These are phyloP conservation scores for Pammene fasciana DNA, from an alignment of 2,888 invertebrate genomes.

Conservation along the genomic window DNA sequence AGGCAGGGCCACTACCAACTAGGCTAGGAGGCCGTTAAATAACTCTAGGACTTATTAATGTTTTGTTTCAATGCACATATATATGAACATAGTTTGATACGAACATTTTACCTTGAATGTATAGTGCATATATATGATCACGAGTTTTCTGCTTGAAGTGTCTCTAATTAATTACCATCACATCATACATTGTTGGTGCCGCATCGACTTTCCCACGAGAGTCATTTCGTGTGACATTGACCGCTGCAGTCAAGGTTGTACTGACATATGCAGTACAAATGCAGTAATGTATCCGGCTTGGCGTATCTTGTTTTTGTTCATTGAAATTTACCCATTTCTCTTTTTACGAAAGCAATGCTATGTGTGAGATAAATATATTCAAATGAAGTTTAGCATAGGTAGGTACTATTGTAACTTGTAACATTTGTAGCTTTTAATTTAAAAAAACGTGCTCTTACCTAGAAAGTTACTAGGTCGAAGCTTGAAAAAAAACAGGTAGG, in stretches of 20 bases:
- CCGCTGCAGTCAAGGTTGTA: slow-evolving; percentile 49
- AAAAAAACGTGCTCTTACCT: too few species aligned
- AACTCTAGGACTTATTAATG: too few species aligned
- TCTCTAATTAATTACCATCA: slow-evolving; percentile 5
- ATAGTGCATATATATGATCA: not conserved
- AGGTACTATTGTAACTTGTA: too few species aligned
- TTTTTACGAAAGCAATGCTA: not conserved
- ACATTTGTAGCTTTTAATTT: not conserved
- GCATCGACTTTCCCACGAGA: slow-evolving; percentile 35
- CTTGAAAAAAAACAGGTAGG: too few species aligned
- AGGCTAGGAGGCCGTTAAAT: too few species aligned
- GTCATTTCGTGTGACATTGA: slow-evolving; percentile 46
- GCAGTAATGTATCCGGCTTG: slow-evolving; percentile 17
- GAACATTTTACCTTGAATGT: too few species aligned
- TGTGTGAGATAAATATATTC: too few species aligned
- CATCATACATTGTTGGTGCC: slow-evolving; percentile 9
- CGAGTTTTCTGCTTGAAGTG: not conserved
- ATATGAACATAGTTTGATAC: too few species aligned
- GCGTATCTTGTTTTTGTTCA: not conserved
- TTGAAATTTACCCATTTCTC: not conserved
- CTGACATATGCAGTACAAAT: slow-evolving; percentile 5
- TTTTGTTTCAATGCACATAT: too few species aligned
- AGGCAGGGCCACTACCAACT: too few species aligned
- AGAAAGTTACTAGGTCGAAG: too few species aligned
- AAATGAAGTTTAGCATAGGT: too few species aligned